These are phyloP conservation scores for Andricus quercusramuli DNA, from an alignment of 2,888 invertebrate genomes.

Conservation along the genomic window DNA sequence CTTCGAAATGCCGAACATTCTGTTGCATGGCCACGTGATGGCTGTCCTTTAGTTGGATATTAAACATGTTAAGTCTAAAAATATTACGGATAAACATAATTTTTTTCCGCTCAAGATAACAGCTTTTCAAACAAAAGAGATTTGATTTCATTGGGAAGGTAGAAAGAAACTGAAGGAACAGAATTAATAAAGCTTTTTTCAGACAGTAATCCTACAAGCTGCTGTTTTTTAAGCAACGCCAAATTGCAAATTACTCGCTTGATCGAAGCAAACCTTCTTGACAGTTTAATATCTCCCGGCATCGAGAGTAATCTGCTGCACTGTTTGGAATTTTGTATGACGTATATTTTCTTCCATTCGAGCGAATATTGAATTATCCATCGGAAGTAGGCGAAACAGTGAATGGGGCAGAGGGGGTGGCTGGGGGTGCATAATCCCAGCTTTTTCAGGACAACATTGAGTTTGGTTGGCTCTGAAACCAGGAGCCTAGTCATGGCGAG, in stretches of 20 bases:
- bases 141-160: background rate
- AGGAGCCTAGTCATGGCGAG: conserved; percentile 36
- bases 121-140: background rate
- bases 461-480: conserved; percentile 47
- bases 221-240: conserved; percentile 13
- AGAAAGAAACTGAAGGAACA: background rate
- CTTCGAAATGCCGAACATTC: too few relatives aligned
- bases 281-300: conserved; percentile 28
- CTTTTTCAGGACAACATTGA: conserved; percentile 53
- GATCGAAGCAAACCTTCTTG: conserved; percentile 36
- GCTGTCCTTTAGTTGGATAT: too few relatives aligned
- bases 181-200: background rate
- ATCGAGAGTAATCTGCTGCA: conserved; percentile 22
- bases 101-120: background rate
- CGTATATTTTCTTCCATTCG: conserved; percentile 38
- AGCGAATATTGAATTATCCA: conserved; percentile 41
- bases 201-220: background rate
- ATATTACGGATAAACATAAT: too few relatives aligned
- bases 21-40: too few relatives aligned
- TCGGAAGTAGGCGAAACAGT: conserved; percentile 39
- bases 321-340: conserved; percentile 30
- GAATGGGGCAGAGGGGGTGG: conserved; percentile 5
- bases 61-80: too few relatives aligned
- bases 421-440: conserved; percentile 42
- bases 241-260: conserved; percentile 18